phyloP scores from a whole-genome alignment of 2,113 vertebrate species.

The Dipodomys stephensi region DNA sequence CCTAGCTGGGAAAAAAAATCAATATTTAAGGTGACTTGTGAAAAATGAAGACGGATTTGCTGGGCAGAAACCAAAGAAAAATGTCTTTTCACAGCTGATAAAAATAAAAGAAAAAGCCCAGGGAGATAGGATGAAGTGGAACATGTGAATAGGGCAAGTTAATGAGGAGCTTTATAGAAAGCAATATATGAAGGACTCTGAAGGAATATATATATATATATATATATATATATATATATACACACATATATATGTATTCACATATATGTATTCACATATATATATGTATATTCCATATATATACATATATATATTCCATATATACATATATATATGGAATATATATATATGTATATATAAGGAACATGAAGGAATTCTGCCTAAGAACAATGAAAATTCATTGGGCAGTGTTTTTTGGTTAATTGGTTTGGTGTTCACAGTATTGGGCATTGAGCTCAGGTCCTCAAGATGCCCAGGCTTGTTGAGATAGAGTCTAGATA shows the following conservation, averaged over 20 bases:
- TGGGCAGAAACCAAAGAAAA: neutral
- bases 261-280: no score
- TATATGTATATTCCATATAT: no score
- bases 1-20: slow-evolving; percentile 21
- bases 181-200: neutral
- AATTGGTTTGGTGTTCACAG: neutral
- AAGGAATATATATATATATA: no score
- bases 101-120: neutral
- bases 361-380: neutral
- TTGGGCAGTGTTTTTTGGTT: neutral
- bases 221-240: no score
- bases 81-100: neutral
- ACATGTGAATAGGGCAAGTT: neutral
- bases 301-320: no score
- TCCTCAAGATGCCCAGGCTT: no score
- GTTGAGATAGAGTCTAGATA: no score
- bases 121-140: neutral
- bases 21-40: neutral
- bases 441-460: neutral
- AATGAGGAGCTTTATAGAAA: neutral
- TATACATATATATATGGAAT: no score
- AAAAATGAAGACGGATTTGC: neutral
- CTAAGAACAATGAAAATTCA: neutral
- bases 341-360: no score
- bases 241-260: no score